Base-by-base conservation (phyloP, 2,888 invertebrate species). In the Amphimallon solstitiale region DNA sequence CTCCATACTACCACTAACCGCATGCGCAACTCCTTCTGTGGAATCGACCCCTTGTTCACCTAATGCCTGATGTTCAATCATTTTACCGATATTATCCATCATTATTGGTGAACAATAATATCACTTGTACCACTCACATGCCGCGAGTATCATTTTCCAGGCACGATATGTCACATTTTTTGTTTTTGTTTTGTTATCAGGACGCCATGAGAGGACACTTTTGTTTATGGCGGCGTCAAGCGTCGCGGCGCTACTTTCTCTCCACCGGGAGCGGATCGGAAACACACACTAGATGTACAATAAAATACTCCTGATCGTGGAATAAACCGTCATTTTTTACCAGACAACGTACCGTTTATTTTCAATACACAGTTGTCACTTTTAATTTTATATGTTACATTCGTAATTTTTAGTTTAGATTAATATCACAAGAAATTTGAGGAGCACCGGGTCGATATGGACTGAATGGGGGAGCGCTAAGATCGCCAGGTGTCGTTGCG, bases 81-180 rank as follows among this genome's bases (percentile, higher is more conserved):
- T 86, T 77, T 86, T 86, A 77, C 84, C 86, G 78, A 87, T 85
- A 77, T 86, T 85, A 78, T 87, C 86, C 86, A 87, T 87, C 81
- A 82, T 79, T 76, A 75, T 77, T 19, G 46, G 46, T 45, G 48
- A 62, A 60, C 63, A 71, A 66, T 66, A 71, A 70, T 65, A 12
- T 40, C 69, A 70, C 71, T 69, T 62, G 69, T 71, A 66, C 65
- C 72, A 71, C 72, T 73, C 70, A 72, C 73, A 72, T 72, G 68
- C 54, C 67, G 69, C 67, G 67, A 67, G 65, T 62, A 51, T 63
- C 64, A 54, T 23, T 51, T 66, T 43, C 62, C 43, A 52, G 54
- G 56, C 59, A 23, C 52, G 51, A 40, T 43, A 45, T 40, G 46
- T 54, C 67, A 62, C 63, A 56, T 63, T 48, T 19, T 54, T 49